Evolutionary conservation across 2,888 invertebrate genomes (phyloP).

Genomic region (Helobdella robusta): DNA sequence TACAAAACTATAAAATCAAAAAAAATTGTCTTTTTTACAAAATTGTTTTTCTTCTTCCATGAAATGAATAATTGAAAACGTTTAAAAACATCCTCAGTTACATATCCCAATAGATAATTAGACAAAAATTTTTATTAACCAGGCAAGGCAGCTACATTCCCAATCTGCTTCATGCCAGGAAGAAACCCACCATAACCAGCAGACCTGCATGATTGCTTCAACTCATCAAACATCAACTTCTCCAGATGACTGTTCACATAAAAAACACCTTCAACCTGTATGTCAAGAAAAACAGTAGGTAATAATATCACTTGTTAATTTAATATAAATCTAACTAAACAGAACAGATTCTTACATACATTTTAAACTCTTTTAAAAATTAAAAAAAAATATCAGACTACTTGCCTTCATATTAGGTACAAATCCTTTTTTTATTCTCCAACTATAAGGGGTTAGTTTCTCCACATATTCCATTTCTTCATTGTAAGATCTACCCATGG

Average conservation of each 20-base stretch:
- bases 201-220: constrained; percentile 77
- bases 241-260: constrained; percentile 87
- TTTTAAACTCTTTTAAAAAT: not conserved
- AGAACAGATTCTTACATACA: not conserved
- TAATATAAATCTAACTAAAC: not conserved
- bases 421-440: constrained; percentile 94
- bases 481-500: constrained; percentile 58
- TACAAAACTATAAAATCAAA: too few species aligned
- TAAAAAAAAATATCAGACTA: constrained; percentile 11
- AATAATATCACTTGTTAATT: too few species aligned
- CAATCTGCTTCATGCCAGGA: constrained; percentile 96
- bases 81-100: not conserved
- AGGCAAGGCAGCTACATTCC: constrained; percentile 94
- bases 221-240: constrained; percentile 90
- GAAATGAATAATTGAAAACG: constrained; percentile 9
- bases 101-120: too few species aligned
- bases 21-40: too few species aligned
- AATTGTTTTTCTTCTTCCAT: too few species aligned
- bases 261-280: constrained; percentile 83
- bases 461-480: constrained; percentile 89
- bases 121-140: too few species aligned
- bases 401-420: constrained; percentile 92
- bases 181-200: constrained; percentile 84
- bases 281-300: too few species aligned
- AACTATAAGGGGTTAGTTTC: constrained; percentile 70